Evolutionary conservation across 1,140 invertebrate species (phyloP).

Genomic region (Philotrypesis tridentata): DNA sequence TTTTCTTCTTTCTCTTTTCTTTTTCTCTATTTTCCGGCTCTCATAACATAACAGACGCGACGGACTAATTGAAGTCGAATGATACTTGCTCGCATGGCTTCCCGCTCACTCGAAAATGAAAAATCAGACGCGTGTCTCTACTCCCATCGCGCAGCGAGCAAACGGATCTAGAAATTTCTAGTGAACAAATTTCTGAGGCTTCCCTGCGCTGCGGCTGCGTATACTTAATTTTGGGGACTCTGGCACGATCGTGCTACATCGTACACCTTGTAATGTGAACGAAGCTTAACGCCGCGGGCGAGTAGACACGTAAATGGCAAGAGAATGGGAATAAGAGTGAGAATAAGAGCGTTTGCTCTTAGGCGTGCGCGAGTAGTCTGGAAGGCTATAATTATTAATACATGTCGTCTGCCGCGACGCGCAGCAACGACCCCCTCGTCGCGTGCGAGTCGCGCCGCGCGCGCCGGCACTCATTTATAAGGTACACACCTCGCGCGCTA

Average conservation of each 20-base stretch:
- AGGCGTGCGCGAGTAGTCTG: constrained; percentile 23
- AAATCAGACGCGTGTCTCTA: constrained; percentile 2
- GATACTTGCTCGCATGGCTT: constrained; percentile 14
- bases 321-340: background rate
- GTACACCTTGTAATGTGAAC: too few relatives aligned
- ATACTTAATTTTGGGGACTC: background rate
- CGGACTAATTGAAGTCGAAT: constrained; percentile 36
- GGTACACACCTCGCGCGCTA: constrained; percentile 57
- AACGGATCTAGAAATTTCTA: constrained; percentile 47
- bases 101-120: constrained; percentile 35
- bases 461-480: constrained; percentile 69
- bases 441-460: constrained; percentile 43
- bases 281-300: background rate
- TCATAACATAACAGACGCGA: constrained; percentile 9
- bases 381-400: constrained; percentile 74
- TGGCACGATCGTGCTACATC: background rate
- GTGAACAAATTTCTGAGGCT: constrained; percentile 45
- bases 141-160: background rate
- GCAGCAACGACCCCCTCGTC: constrained; percentile 55
- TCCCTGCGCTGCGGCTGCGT: background rate
- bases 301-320: constrained; percentile 11
- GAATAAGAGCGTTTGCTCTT: background rate
- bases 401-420: constrained; percentile 68
- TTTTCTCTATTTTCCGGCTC: too few relatives aligned
- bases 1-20: too few relatives aligned